Conservation (phyloP, 2,888 invertebrate species). For the Coleophora flavipennella region DNA sequence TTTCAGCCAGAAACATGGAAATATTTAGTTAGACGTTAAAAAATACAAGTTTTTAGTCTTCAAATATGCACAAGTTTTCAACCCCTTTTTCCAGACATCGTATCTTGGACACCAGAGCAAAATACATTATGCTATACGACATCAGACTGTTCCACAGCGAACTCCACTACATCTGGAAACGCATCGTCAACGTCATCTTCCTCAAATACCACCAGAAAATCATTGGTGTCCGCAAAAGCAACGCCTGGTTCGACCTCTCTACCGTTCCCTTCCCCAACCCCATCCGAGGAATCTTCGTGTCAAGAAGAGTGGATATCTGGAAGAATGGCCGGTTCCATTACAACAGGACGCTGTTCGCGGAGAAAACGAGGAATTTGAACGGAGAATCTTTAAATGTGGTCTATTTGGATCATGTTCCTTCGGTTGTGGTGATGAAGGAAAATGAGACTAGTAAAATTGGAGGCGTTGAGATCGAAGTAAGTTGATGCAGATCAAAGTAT, state of each 20-base stretch:
- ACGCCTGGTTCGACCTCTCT: constrained; percentile 78
- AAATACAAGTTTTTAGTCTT: no score
- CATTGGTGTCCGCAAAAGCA: constrained; percentile 30
- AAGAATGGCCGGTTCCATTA: constrained; percentile 73
- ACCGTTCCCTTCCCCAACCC: constrained; percentile 83
- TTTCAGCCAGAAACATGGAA: no score
- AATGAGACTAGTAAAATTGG: constrained; percentile 54
- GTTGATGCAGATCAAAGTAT: constrained; percentile 16
- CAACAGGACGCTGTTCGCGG: constrained; percentile 60
- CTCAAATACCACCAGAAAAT: constrained; percentile 69
- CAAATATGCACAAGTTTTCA: no score
- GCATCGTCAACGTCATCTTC: constrained; percentile 82
- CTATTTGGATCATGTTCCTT: constrained; percentile 79
- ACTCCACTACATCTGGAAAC: constrained; percentile 82
- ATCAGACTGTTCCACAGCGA: constrained; percentile 76
- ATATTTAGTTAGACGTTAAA: no score
- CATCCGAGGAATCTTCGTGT: constrained; percentile 65
- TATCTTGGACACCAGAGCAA: constrained; percentile 78
- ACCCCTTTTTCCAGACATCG: constrained; percentile 69
- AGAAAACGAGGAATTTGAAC: constrained; percentile 74
- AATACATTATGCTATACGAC: constrained; percentile 81
- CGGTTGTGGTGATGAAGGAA: constrained; percentile 59
- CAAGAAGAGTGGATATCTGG: constrained; percentile 79
- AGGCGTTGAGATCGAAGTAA: constrained; percentile 81
- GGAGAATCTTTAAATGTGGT: constrained; percentile 75